Evolutionary conservation across 2,113 vertebrate genomes (phyloP).

Genomic region (Willisornis vidua): DNA sequence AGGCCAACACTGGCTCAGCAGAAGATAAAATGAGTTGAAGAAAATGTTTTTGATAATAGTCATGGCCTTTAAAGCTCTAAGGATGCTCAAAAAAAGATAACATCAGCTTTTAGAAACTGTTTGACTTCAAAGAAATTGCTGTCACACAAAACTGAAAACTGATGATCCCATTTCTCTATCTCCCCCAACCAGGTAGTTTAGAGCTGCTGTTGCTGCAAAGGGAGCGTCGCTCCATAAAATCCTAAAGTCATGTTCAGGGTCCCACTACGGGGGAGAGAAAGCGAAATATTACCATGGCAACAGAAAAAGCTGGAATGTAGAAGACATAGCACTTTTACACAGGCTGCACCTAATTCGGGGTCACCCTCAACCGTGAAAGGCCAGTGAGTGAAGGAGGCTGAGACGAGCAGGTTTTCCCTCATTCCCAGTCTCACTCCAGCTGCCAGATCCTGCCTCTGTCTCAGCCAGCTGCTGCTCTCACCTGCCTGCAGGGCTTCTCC

Average conservation of each 20-base stretch:
- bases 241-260: not conserved
- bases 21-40: not conserved
- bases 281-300: not conserved
- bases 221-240: not conserved
- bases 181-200: not conserved
- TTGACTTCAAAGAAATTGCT: slow-evolving; percentile 13
- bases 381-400: not conserved
- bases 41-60: not conserved
- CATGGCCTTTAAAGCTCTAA: not conserved
- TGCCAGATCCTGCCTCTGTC: not conserved
- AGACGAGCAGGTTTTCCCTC: not conserved
- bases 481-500: not conserved
- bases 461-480: not conserved
- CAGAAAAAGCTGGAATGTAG: not conserved
- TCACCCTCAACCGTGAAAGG: accelerated
- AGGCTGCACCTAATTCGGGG: not conserved
- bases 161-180: not conserved
- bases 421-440: not conserved
- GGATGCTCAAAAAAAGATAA: not conserved
- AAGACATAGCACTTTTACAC: not conserved
- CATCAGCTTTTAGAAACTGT: not conserved
- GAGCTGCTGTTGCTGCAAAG: not conserved
- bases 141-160: not conserved
- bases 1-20: not conserved
- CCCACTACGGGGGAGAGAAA: accelerated